Base-by-base conservation (phyloP, 2,888 invertebrate genomes). In the Pollenia labialis region DNA sequence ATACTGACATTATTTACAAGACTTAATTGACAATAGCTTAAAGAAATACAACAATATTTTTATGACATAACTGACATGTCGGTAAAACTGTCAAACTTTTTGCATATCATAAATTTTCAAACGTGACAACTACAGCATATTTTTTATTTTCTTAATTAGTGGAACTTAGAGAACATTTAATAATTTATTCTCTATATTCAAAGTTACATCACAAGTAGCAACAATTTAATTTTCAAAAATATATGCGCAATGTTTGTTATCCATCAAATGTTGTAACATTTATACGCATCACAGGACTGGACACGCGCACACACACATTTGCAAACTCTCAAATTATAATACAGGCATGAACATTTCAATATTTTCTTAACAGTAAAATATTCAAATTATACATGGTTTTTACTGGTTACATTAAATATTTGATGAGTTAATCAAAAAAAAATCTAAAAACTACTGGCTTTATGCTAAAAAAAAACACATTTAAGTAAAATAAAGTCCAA, bases 341-440 rank as follows among this genome's bases (percentile, higher is more conserved):
- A 46, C 66, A 71, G 64, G 66, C 66, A 68, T 74, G 60, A 56
- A 58, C 71, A 56, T 71, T 50, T 64, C 58, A 85, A 85, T 75
- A 62, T 56, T 85, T 80, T 64, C n/a, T 16, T 79, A 84, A 80
- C 79, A 75, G 84, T 74, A 69, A 80, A 85, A 74, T 69, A 52
- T 82, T 76, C 54, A 76, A 58, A 76, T 82, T 62, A 69, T 69
- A 69, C 32, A 54, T 84, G 56, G 18, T 74, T 85, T 68, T 80
- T 52, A 74, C 72, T 74, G 46, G 68, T 68, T 52, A 54, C 74
- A 75, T 79, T 69, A 74, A 84, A 68, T 74, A 58, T 72, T 80
- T 85, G 84, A 85, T 85, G 74, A 85, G 84, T 85, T 85, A 85
- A 85, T 80, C 72, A 85, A 68, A 56, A 71, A 48, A 54, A n/a